phyloP scores from a whole-genome alignment of 2,888 invertebrate genomes.

The Meghimatium bilineatum region DNA sequence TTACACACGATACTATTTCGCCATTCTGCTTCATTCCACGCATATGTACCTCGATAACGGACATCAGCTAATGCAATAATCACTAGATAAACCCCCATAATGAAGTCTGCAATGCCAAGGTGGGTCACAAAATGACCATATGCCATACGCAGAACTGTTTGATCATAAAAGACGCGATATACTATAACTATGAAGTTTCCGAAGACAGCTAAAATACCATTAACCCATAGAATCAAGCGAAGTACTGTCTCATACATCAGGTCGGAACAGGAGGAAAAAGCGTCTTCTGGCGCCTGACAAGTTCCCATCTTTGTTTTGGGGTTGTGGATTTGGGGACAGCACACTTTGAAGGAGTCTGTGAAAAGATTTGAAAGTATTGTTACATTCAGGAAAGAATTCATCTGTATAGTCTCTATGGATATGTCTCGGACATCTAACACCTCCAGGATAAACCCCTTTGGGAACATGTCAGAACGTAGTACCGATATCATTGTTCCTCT shows the following conservation, averaged over 20 bases:
- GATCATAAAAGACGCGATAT: conserved; percentile 57
- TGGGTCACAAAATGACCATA: conserved; percentile 31
- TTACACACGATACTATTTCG: conserved; percentile 55
- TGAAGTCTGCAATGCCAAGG: conserved; percentile 54
- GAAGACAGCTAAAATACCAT: conserved; percentile 53
- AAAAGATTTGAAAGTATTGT: background rate
- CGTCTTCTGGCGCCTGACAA: conserved; percentile 52
- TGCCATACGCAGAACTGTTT: conserved; percentile 47
- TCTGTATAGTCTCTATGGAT: background rate
- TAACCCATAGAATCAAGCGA: conserved; percentile 55
- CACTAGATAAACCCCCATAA: conserved; percentile 61
- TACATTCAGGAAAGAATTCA: conserved; percentile 5
- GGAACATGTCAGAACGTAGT: background rate
- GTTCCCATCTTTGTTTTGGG: background rate
- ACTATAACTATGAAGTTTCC: conserved; percentile 56
- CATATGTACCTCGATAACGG: conserved; percentile 57
- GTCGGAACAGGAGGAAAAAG: conserved; percentile 59
- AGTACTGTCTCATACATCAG: conserved; percentile 54
- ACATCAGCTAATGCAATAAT: conserved; percentile 59
- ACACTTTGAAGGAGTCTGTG: conserved; percentile 15
- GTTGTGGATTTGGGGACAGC: conserved; percentile 34
- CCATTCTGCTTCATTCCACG: conserved; percentile 59
- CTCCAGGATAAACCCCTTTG: background rate
- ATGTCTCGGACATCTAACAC: conserved; percentile 19
- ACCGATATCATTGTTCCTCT: background rate